Conservation (phyloP, 2,113 vertebrate genomes). For the Brienomyrus brachyistius region DNA sequence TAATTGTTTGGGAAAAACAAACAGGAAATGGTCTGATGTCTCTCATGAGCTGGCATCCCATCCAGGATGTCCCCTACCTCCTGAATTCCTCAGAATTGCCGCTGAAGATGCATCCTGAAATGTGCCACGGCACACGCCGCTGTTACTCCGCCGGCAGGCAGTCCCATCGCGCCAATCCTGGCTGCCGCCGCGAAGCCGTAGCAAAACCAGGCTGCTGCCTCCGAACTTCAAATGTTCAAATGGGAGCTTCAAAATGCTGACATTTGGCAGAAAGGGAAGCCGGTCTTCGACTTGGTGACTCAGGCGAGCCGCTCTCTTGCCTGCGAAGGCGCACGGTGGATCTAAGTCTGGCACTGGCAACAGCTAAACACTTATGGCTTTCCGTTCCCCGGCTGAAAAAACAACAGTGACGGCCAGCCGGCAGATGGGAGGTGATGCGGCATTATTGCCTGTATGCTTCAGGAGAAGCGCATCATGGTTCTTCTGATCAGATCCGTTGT, state of each 20-base stretch:
- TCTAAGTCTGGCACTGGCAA: not conserved
- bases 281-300: not conserved
- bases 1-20: not conserved
- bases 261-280: not conserved
- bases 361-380: not conserved
- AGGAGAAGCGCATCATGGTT: not conserved
- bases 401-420: not conserved
- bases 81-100: not conserved
- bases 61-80: not conserved
- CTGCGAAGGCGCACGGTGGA: not conserved
- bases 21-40: not conserved
- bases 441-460: not conserved
- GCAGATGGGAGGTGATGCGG: not conserved
- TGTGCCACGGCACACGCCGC: not conserved
- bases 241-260: not conserved
- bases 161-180: not conserved
- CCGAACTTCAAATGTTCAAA: no score
- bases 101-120: not conserved
- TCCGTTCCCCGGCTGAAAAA: not conserved
- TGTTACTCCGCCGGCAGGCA: not conserved
- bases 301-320: not conserved
- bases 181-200: not conserved
- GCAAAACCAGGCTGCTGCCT: not conserved
- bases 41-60: not conserved
- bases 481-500: not conserved